Conservation (phyloP, 2,888 invertebrate genomes). For the Cerceris rybyensis region DNA sequence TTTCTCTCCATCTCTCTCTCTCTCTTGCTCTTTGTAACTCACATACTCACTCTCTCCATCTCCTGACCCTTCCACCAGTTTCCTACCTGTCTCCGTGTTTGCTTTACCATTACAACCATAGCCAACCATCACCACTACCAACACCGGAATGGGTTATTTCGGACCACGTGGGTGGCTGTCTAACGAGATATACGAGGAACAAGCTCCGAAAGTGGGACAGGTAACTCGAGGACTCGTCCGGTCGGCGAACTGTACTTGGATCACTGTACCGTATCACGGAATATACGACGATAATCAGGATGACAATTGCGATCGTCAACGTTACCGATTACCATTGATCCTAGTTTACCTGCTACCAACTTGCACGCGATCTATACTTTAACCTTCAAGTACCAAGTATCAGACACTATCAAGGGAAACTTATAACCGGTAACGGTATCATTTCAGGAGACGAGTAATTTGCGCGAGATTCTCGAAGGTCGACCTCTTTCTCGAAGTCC, state of each 20-base stretch:
- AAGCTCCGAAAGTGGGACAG: constrained; percentile 64
- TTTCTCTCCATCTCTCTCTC: constrained; percentile 26
- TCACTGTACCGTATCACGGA: constrained; percentile 37
- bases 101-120: constrained; percentile 40
- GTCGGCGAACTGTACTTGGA: constrained; percentile 37
- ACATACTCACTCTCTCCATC: not conserved
- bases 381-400: not conserved
- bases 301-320: constrained; percentile 43
- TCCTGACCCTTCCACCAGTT: not conserved
- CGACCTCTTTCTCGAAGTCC: not conserved
- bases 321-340: constrained; percentile 34
- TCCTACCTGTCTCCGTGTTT: constrained; percentile 12
- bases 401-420: not conserved
- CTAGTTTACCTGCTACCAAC: not conserved
- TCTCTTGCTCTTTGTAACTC: not conserved
- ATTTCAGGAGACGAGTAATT: not conserved
- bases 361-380: too few relatives aligned
- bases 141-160: constrained; percentile 59
- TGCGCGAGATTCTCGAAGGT: not conserved
- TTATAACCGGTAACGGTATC: not conserved
- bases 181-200: constrained; percentile 64
- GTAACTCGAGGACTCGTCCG: constrained; percentile 41
- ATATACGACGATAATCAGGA: constrained; percentile 50
- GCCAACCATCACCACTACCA: constrained; percentile 19
- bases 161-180: constrained; percentile 67